Evolutionary conservation across 2,113 vertebrate genomes (phyloP), one percentile per base, ranked within the genome.

Genomic region (Channa argus): DNA sequence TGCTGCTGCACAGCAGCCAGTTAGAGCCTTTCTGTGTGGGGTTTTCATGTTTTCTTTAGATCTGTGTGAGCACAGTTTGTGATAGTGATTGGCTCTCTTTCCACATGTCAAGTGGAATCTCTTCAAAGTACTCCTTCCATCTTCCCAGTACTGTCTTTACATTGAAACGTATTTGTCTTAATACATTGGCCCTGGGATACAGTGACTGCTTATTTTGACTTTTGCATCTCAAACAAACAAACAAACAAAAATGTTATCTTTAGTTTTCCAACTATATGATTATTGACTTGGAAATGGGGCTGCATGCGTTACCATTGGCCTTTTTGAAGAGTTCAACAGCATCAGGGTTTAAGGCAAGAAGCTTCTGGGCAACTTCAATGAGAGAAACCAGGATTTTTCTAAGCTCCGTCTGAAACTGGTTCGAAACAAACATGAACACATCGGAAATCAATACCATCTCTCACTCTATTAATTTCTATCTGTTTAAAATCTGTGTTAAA

Each of bases 281-380:
- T 24, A 24, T 24, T 24, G 24, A 24, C 24, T 24, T 24, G 24
- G 24, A 24, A 24, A 24, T 24, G 24, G 24, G 24, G 1, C 24
- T 24, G 24, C 1, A 24, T 24, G 24, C 1, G 24, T 94, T 92
- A 98, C 98, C 97, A 3, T 99, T 99, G 6, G 98, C 98, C 84
- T 98, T 99, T 93, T 96, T 97, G 77, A 99, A 99, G 0, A 99
- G 91, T 50, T 99, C 98, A n/a, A 99, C 97, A 0, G 98, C 98
- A 12, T 99, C 98, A 0, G 98, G 98, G 89, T 98, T 99, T 92
- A 99, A 92, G 0, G 98, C 98, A 9, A 99, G 87, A 82, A 99
- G 86, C 80, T 98, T 99, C 93, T 99, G 98, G 0, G 98, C 97
- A 13, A 99, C 98, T 92, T 99, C 97, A 56, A 99, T 99, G 60